A percentile compares a stretch with the other conserved stretches of the same genome.
Conservation (phyloP, 2,113 vertebrate genomes). For the Tonatia bakeri region DNA sequence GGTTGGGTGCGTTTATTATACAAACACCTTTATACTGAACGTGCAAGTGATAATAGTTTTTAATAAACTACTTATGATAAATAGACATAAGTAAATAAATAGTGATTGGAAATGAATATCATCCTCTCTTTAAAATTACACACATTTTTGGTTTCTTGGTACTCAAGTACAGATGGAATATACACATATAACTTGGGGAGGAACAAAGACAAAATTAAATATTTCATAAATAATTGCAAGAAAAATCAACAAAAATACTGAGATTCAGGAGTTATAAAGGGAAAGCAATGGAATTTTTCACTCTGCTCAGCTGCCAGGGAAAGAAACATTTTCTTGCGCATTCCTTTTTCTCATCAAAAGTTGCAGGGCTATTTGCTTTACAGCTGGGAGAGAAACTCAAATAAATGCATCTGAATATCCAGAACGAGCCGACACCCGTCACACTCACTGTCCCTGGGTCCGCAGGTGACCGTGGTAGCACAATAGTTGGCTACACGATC, state of each 20-base stretch:
- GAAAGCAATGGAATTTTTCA: not conserved
- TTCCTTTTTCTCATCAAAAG: not conserved
- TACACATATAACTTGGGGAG: not conserved
- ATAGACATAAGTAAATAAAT: not conserved
- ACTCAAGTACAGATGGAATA: not conserved
- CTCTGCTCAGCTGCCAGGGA: not conserved
- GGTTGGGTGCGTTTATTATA: not conserved
- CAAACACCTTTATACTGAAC: not conserved
- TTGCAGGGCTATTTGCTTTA: not conserved
- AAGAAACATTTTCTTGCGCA: not conserved
- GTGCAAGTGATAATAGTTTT: not conserved
- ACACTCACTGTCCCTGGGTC: not conserved
- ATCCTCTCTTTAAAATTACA: not conserved
- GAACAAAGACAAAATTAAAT: not conserved
- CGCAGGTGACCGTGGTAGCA: not conserved
- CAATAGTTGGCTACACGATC: not conserved
- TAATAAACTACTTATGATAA: not conserved
- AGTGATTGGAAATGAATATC: not conserved
- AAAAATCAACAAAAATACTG: not conserved
- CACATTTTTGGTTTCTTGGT: not conserved
- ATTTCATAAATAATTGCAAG: not conserved
- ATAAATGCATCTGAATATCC: not conserved
- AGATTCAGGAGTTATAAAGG: not conserved
- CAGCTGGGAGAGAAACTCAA: not conserved
- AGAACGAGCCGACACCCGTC: not conserved